phyloP scores from a whole-genome alignment of 2,113 vertebrate species.

The Ramphastos sulfuratus region DNA sequence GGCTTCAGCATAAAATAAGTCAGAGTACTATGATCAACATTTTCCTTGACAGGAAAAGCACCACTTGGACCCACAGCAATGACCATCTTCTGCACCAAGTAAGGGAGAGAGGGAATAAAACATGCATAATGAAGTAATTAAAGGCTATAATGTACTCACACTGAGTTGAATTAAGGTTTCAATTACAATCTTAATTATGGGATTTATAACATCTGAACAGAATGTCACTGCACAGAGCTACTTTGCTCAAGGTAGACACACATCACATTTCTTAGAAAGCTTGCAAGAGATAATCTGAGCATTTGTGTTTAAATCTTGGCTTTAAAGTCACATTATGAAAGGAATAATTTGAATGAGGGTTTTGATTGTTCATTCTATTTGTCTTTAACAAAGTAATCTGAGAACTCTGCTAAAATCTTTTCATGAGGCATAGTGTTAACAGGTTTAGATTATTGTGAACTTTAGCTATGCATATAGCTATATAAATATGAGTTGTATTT shows the following conservation, averaged over 20 bases:
- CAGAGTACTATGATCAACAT: not conserved
- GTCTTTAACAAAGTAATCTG: not conserved
- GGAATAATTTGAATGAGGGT: fast-evolving
- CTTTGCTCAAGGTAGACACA: not conserved
- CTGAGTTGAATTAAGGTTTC: not conserved
- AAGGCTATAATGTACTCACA: not conserved
- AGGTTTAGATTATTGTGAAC: not conserved
- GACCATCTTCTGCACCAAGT: not conserved
- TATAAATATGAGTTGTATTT: no score
- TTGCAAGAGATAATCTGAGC: not conserved
- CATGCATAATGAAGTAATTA: not conserved
- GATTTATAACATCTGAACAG: not conserved
- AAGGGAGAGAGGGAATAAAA: not conserved
- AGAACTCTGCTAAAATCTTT: not conserved
- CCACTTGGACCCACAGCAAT: not conserved
- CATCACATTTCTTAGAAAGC: not conserved
- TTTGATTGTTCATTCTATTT: not conserved
- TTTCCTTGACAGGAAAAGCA: not conserved
- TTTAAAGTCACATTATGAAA: not conserved
- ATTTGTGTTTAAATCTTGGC: not conserved
- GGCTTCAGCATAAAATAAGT: not conserved
- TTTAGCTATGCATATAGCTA: not conserved
- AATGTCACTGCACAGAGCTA: not conserved
- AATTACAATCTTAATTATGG: not conserved
- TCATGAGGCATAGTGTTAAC: not conserved